Evolutionary conservation across 2,113 vertebrate genomes (phyloP), one percentile per base, ranked within the genome.

Genomic region (Ailuropoda melanoleuca): DNA sequence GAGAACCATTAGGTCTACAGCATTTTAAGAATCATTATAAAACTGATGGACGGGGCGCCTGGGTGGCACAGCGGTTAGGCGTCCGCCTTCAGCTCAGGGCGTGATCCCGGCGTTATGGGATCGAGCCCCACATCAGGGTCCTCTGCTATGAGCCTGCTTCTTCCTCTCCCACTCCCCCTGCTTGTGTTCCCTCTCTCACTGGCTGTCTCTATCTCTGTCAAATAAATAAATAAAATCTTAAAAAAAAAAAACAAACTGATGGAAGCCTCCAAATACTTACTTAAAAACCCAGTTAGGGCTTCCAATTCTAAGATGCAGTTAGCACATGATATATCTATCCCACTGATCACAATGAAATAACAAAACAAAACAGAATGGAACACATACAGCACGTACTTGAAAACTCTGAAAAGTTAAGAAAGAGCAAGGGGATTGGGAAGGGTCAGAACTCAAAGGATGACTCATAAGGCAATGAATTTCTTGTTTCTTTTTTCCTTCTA

Each of bases 21-120:
- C 8, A 93, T 50, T 96, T 94, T 93, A 93, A 88, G 39, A 91
- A 87, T 87, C 60, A 60, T 56, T 17, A 37, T 23, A 68, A 95
- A 93, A 56, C 4, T 21, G 58, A 60, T 4, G 53, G 21, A 85
- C n/a, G n/a, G n/a, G n/a, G n/a, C n/a, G n/a, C n/a, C n/a, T n/a
- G n/a, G n/a, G n/a, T n/a, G n/a, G n/a, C n/a, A n/a, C n/a, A n/a
- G n/a, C n/a, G n/a, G n/a, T n/a, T n/a, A n/a, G n/a, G n/a, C n/a
- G n/a, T n/a, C n/a, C n/a, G n/a, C n/a, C n/a, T n/a, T n/a, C n/a
- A n/a, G n/a, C n/a, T n/a, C n/a, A n/a, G n/a, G n/a, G n/a, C n/a
- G n/a, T n/a, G n/a, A n/a, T n/a, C n/a, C n/a, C n/a, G n/a, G n/a
- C n/a, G n/a, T n/a, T n/a, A n/a, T n/a, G n/a, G n/a, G n/a, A n/a